Evolutionary conservation across 2,797 vertebrate species (phyloP).

Genomic region (Oryzias sinensis): DNA sequence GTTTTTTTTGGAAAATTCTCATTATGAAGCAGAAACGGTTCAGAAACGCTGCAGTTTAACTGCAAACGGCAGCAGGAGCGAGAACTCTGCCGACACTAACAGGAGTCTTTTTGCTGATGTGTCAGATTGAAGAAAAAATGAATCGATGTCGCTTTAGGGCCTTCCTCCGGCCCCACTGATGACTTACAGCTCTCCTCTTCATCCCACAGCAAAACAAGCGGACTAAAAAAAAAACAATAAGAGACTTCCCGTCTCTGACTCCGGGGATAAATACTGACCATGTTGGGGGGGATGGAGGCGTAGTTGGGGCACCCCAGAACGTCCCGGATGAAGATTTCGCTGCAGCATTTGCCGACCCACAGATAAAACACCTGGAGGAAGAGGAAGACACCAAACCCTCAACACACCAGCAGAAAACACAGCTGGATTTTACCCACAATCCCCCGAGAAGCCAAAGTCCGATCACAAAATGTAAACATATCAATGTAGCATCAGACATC

Average conservation of each 20-base stretch:
- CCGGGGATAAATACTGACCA: slow-evolving; percentile 78
- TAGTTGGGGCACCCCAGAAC: slow-evolving; percentile 89
- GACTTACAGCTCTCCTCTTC: no score
- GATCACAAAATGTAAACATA: no score
- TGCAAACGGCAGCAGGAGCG: neutral
- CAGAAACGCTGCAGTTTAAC: no score
- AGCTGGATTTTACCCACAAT: no score
- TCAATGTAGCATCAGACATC: no score
- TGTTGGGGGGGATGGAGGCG: slow-evolving; percentile 85
- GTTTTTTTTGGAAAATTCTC: neutral
- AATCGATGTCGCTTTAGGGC: no score
- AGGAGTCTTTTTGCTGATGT: neutral
- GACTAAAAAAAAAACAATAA: no score
- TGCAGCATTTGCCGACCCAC: slow-evolving; percentile 91
- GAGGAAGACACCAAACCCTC: neutral
- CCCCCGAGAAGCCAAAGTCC: no score
- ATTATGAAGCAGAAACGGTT: neutral
- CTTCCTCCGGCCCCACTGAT: no score
- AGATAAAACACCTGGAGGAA: slow-evolving; percentile 86
- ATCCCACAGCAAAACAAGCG: no score
- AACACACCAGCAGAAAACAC: neutral
- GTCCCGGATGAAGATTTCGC: slow-evolving; percentile 85
- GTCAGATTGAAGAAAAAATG: no score
- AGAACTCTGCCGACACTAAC: no score
- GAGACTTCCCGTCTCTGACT: neutral